phyloP scores from a whole-genome alignment of 2,113 vertebrate species.

The Falcunculus frontatus region DNA sequence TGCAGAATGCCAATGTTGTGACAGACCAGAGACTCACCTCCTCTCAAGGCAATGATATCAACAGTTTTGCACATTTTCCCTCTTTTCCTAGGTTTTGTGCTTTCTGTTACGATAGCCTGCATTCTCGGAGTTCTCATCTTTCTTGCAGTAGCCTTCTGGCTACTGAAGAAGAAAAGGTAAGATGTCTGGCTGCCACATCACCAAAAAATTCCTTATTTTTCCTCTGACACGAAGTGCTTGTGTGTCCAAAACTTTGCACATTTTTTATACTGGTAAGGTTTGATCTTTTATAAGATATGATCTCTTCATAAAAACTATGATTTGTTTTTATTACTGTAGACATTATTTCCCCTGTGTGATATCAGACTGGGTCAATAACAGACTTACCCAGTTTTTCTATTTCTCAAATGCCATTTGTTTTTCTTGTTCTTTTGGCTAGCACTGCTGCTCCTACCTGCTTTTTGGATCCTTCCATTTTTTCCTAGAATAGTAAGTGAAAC shows the following conservation, averaged over 20 bases:
- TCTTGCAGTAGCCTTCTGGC: slow-evolving; percentile 67
- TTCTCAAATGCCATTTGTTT: not conserved
- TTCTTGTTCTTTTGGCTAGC: not conserved
- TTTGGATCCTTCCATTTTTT: not conserved
- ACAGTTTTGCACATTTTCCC: not conserved
- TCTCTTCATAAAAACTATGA: not conserved
- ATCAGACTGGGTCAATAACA: not conserved
- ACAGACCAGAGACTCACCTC: not conserved
- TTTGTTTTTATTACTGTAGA: not conserved
- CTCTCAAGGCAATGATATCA: not conserved
- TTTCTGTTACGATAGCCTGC: slow-evolving; percentile 69
- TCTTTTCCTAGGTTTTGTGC: slow-evolving; percentile 75
- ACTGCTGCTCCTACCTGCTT: not conserved
- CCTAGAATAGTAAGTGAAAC: not conserved
- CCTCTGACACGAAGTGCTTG: not conserved
- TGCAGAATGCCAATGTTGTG: not conserved
- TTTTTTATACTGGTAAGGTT: not conserved
- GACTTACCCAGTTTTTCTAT: not conserved
- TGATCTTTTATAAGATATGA: not conserved
- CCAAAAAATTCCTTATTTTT: not conserved
- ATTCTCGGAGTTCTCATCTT: slow-evolving; percentile 71
- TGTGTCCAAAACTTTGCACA: not conserved
- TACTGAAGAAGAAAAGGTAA: slow-evolving; percentile 82
- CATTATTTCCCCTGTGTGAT: not conserved
- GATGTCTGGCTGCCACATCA: not conserved